These are phyloP conservation scores for Drosophila pachea DNA, from an alignment of 1,140 invertebrate genomes.

Conservation along the genomic window DNA sequence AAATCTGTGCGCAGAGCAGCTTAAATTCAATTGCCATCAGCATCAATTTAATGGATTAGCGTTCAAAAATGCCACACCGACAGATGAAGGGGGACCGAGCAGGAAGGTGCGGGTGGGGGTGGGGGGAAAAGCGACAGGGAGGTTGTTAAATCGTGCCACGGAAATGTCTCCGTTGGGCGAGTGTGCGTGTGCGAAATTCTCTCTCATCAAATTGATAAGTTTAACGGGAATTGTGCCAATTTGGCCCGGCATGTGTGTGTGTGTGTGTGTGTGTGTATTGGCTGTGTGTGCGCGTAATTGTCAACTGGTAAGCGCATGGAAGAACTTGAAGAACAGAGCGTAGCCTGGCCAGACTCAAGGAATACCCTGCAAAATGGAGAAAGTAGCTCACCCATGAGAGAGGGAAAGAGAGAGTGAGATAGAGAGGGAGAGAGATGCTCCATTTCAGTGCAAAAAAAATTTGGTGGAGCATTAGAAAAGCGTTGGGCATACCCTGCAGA, in stretches of 20 bases:
- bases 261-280: constrained; percentile 23
- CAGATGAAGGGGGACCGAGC: constrained; percentile 16
- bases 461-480: background rate
- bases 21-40: constrained; percentile 73
- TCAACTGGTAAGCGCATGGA: constrained; percentile 37
- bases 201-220: constrained; percentile 73
- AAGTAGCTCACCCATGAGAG: background rate
- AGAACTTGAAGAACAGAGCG: background rate
- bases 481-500: background rate
- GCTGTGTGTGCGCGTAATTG: constrained; percentile 37
- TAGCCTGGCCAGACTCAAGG: background rate
- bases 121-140: background rate
- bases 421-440: background rate
- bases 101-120: too few species aligned
- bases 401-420: background rate
- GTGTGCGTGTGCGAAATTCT: constrained; percentile 33
- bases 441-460: too few species aligned
- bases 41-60: constrained; percentile 76
- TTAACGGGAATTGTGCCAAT: constrained; percentile 74
- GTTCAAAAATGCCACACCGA: constrained; percentile 50
- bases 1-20: constrained; percentile 60
- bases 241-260: constrained; percentile 34
- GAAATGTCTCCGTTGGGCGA: background rate
- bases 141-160: background rate
- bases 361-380: background rate